Base-by-base conservation (phyloP, 2,888 invertebrate genomes). In the Calameuta filiformis region DNA sequence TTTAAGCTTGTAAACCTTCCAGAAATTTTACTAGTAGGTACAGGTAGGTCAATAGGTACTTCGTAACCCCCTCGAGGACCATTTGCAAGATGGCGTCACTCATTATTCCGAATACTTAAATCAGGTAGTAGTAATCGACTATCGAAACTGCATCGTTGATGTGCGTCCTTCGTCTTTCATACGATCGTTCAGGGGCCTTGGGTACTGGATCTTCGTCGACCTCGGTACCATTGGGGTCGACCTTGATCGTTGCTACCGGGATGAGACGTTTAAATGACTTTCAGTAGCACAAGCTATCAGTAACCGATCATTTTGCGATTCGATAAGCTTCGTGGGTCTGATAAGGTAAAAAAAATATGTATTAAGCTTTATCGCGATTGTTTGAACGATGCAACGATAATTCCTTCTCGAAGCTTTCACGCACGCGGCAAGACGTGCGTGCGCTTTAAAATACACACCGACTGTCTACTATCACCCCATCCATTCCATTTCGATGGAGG, bases 401-500 rank as follows among this genome's bases (percentile, higher is more conserved):
- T 56, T 56, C 9, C 15, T 6, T 56, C 56, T 56, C 15, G 56
- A 1, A 56, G 56, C 23, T 56, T 56, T 56, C 23, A 56, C 23
- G 9, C 56, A 23, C 6, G 56, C 23, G 56, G 56, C 23, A 23
- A 56, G 23, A 56, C 83, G 84, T 81, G 81, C 85, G 82, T 83
- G 83, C 80, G 81, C 77, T 77, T 82, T 78, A 81, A 82, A 80
- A 83, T 79, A 85, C 86, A 84, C 84, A 84, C 88, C 87, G 87
- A 56, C 56, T 9, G 56, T 56, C 56, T 87, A 89, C 89, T 89
- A 89, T 90, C 89, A 88, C 89, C 89, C 89, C 88, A 88, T 90
- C 89, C 88, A 88, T 87, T 89, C 88, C 88, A 88, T 90, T 89
- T 90, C 87, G 87, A 88, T 87, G 90, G 90, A 91, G 91, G 91